Conservation (phyloP, 2,113 vertebrate genomes). For the Galeopterus variegatus region DNA sequence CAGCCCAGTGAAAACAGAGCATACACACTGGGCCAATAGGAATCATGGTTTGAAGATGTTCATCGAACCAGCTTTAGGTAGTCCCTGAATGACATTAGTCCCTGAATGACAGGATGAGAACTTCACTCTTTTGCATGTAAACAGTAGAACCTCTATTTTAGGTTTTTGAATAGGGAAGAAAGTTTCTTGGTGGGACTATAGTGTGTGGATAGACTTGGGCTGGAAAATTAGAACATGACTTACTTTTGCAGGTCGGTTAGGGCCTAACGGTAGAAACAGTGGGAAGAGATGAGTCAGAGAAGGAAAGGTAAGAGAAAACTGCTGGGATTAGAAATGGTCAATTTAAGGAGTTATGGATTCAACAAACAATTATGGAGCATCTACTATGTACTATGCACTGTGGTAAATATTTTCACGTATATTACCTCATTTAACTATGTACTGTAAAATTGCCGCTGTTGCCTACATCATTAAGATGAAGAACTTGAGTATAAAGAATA, state of each 20-base stretch:
- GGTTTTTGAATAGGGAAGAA: background rate
- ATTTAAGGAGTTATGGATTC: background rate
- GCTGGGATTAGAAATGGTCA: background rate
- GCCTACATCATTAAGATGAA: background rate
- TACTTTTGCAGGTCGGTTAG: background rate
- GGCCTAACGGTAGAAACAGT: background rate
- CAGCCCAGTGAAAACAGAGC: background rate
- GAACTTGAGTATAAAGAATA: background rate
- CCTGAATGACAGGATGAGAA: background rate
- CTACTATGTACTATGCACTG: background rate
- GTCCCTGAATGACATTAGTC: background rate
- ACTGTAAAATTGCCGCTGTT: background rate
- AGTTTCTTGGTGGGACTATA: background rate
- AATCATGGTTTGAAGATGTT: background rate
- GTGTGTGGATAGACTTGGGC: background rate
- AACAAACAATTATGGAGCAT: background rate
- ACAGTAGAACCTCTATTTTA: background rate
- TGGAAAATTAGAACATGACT: background rate
- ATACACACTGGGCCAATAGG: background rate
- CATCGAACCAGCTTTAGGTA: background rate
- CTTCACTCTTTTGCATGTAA: background rate
- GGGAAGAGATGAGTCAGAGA: background rate
- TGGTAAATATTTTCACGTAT: background rate
- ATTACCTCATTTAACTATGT: background rate
- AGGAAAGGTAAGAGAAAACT: background rate